A percentile compares a stretch with the other conserved stretches of the same genome.
phyloP scores from a whole-genome alignment of 64 coral and sea anemone genomes.

The Astreopora myriophthalma region DNA sequence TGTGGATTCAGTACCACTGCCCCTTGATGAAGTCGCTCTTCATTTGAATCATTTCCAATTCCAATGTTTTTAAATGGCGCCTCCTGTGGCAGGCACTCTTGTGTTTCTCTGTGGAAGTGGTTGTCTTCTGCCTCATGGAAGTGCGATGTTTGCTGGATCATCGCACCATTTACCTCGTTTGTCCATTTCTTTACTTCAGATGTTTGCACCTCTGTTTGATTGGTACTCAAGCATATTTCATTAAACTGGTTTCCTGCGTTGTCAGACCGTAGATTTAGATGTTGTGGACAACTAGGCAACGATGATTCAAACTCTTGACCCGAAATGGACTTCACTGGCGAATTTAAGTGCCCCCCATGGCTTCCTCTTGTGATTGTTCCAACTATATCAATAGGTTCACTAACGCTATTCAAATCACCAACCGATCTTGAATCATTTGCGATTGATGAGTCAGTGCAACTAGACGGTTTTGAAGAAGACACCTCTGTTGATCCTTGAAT shows the following conservation, averaged over 20 bases:
- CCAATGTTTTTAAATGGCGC: background rate
- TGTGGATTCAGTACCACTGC: background rate
- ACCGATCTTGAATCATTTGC: slow-evolving; percentile 4
- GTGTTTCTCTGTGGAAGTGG: background rate
- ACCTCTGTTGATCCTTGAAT: background rate
- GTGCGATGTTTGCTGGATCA: background rate
- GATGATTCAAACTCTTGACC: background rate
- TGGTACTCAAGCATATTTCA: background rate
- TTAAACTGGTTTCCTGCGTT: background rate
- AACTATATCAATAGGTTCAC: slow-evolving; percentile 27
- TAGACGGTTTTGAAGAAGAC: background rate
- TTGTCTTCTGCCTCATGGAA: background rate
- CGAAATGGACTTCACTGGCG: background rate
- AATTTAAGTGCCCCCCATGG: background rate
- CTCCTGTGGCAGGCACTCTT: background rate
- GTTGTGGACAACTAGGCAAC: background rate
- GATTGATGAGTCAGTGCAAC: background rate
- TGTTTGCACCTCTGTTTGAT: background rate
- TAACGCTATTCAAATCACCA: slow-evolving; percentile 12
- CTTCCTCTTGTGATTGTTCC: background rate
- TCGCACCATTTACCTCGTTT: background rate
- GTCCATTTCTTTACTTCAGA: background rate
- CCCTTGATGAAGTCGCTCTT: background rate
- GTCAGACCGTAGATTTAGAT: background rate
- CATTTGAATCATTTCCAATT: background rate